Evolutionary conservation across 2,113 vertebrate species (phyloP).

Genomic region (Psilopogon haemacephalus): DNA sequence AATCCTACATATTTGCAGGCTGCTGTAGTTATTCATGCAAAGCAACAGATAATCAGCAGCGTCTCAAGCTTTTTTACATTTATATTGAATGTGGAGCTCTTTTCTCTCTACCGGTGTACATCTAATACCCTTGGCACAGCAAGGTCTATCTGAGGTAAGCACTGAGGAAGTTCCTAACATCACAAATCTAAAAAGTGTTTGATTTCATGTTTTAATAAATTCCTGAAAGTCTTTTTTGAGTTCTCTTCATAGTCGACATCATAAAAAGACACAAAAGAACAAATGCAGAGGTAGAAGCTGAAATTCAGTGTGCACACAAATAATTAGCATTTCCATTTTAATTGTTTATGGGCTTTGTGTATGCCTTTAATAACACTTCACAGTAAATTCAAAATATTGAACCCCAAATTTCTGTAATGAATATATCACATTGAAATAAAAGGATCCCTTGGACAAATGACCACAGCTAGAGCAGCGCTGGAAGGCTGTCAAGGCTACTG

Average conservation of each 20-base stretch:
- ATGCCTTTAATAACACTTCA: background rate
- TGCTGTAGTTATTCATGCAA: constrained; percentile 39
- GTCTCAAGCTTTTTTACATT: constrained; percentile 41
- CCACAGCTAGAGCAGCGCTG: background rate
- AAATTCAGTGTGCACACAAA: background rate
- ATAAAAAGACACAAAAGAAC: background rate
- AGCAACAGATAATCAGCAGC: constrained; percentile 28
- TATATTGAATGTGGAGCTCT: background rate
- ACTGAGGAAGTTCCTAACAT: background rate
- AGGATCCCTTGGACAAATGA: background rate
- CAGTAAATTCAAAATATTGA: background rate
- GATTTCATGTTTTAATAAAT: background rate
- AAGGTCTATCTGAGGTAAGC: background rate
- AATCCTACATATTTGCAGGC: constrained; percentile 54
- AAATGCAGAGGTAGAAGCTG: background rate
- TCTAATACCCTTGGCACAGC: background rate
- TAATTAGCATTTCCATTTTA: background rate
- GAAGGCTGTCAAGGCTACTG: background rate
- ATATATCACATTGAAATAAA: background rate
- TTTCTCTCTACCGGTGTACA: background rate
- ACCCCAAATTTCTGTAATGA: background rate
- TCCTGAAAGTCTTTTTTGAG: background rate
- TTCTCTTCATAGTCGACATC: background rate
- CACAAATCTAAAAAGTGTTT: background rate
- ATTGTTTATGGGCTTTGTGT: background rate